Conservation (phyloP, 2,888 invertebrate genomes). For the Hydrotaea cyrtoneurina region DNA sequence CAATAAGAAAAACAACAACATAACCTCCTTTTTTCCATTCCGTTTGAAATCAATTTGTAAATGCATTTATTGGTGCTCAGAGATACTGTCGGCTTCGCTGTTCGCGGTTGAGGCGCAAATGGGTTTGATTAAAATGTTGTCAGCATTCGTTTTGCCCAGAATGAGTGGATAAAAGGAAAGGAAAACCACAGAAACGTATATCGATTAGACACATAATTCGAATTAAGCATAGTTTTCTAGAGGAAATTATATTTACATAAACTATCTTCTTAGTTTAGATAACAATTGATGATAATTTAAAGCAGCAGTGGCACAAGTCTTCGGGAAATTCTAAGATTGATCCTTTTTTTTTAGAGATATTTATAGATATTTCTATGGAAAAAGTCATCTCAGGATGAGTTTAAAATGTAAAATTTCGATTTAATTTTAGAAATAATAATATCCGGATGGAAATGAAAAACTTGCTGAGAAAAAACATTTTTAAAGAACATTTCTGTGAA, state of each 20-base stretch:
- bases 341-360: no score
- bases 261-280: no score
- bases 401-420: no score
- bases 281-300: background rate
- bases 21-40: conserved; percentile 23
- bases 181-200: conserved; percentile 1
- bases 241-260: background rate
- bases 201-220: conserved; percentile 25
- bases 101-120: conserved; percentile 2
- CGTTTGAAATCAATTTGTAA: conserved; percentile 40
- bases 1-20: conserved; percentile 19
- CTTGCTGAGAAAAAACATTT: no score
- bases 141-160: background rate
- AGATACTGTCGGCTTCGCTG: background rate
- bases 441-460: no score
- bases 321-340: no score
- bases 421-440: no score
- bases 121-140: conserved; percentile 7
- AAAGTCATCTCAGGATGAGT: no score
- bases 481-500: no score
- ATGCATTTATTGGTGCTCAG: conserved; percentile 36
- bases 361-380: no score
- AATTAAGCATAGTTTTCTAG: background rate
- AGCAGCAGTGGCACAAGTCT: background rate
- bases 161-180: background rate